These are phyloP conservation scores for Littorina saxatilis DNA, from an alignment of 1,140 invertebrate species.

Conservation along the genomic window DNA sequence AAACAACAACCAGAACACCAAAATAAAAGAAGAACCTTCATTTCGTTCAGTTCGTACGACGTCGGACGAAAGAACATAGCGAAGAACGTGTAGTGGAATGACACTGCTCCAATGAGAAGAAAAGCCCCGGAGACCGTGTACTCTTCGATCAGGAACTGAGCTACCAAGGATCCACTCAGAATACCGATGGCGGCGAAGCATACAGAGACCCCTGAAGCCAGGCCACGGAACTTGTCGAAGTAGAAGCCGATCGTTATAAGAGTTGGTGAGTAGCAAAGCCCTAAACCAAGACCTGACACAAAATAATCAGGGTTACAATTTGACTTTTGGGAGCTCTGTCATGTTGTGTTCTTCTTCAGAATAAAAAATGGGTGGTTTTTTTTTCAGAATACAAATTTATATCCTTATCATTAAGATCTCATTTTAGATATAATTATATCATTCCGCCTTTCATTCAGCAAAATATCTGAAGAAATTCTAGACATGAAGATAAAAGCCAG, in stretches of 20 bases:
- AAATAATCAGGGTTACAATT: no score
- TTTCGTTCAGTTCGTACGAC: neutral
- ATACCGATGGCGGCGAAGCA: conserved; percentile 5
- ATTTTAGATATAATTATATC: no score
- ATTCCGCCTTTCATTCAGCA: no score
- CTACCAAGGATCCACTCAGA: conserved; percentile 15
- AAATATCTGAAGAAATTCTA: no score
- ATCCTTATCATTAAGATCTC: no score
- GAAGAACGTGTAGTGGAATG: neutral
- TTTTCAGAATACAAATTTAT: no score
- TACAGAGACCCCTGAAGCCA: conserved; percentile 16
- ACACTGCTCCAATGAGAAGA: neutral
- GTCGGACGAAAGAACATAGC: neutral
- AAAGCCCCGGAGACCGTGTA: conserved; percentile 12
- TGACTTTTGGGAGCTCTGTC: no score
- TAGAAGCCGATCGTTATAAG: conserved; percentile 17
- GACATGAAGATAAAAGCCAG: no score
- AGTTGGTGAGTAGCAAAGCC: neutral
- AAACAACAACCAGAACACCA: no score
- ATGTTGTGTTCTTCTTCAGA: no score
- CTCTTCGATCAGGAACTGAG: conserved; percentile 5
- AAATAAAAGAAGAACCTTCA: no score
- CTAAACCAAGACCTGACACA: neutral
- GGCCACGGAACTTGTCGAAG: conserved; percentile 25
- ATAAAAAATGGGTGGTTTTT: no score